Base-by-base conservation (phyloP, 2,888 invertebrate species). In the Deilephila porcellus region DNA sequence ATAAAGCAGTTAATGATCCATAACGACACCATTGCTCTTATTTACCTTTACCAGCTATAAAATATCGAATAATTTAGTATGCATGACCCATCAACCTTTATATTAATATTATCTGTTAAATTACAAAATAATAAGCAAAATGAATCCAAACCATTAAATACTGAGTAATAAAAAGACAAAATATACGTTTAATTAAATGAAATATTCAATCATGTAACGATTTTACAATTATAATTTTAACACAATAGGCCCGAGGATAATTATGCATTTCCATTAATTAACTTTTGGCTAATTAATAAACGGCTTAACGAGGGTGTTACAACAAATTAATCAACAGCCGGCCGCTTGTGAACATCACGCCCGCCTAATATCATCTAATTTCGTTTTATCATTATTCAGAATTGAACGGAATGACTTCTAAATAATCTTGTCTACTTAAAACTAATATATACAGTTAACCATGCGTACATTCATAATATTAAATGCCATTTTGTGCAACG, bases 221-320 rank as follows among this genome's bases (percentile, higher is more conserved):
- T 77, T 76, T 78, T 75, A 78, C 77, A 79, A 81, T 80, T 78
- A 80, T 75, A 56, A 81, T 79, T 82, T 78, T 78, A 80, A 77
- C 73, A 78, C 77, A 82, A 80, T 77, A 75, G 72, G 74, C 52
- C 37, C 11, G 56, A 70, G 72, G 70, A 74, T 74, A 72, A 79
- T 82, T 82, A 81, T 86, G 86, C 86, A 88, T 86, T 90, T 86
- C 85, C 85, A 91, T 90, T 91, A 91, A 92, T 92, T 91, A 91
- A 90, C 85, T 90, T 88, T 82, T 86, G 85, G 86, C 88, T 90
- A 90, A 92, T 91, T 92, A 92, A 91, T 90, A 89, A 86, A 88
- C 87, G 82, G 86, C 80, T 88, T 90, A 91, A 87, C 87, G 89
- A 85, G 87, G 85, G 88, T 89, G 90, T 91, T 89, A 88, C 87